These are phyloP conservation scores for Pardalotus punctatus DNA, from an alignment of 2,113 vertebrate genomes.

Conservation along the genomic window DNA sequence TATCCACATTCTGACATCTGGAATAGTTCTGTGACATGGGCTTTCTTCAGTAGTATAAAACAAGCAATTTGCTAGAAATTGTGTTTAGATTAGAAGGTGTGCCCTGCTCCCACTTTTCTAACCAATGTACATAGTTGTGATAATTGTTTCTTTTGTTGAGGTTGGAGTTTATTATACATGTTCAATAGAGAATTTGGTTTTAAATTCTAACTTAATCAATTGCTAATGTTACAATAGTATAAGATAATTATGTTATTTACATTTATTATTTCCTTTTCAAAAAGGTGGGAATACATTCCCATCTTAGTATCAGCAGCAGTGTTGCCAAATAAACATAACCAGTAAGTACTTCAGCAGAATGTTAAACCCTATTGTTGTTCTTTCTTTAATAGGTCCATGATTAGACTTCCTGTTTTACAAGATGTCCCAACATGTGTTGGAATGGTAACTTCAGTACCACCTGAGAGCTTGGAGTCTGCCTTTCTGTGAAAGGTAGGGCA, in stretches of 20 bases:
- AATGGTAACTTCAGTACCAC: constrained; percentile 1
- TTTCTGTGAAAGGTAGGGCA: constrained; percentile 45
- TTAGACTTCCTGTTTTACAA: constrained; percentile 46
- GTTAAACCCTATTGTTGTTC: constrained; percentile 48
- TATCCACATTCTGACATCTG: background rate
- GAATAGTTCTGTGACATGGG: background rate
- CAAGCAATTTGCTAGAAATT: background rate
- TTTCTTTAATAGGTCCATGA: constrained; percentile 55
- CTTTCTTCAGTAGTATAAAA: background rate
- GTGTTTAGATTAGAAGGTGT: background rate
- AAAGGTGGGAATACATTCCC: constrained; percentile 3
- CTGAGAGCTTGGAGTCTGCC: constrained; percentile 35
- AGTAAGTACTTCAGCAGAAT: constrained; percentile 6
- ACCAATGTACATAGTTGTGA: background rate
- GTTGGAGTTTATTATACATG: background rate
- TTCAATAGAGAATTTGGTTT: background rate
- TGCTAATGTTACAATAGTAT: background rate
- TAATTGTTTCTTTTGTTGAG: background rate
- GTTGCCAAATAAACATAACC: constrained; percentile 67
- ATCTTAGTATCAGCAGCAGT: constrained; percentile 61
- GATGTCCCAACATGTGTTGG: constrained; percentile 26
- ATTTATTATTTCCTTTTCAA: background rate
- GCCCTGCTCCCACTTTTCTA: background rate
- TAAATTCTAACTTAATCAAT: background rate
- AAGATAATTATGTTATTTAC: background rate